A percentile compares a stretch with the other conserved stretches of the same genome.
These are phyloP conservation scores for Esox niger DNA, from an alignment of 2,113 vertebrate genomes.

Conservation along the genomic window DNA sequence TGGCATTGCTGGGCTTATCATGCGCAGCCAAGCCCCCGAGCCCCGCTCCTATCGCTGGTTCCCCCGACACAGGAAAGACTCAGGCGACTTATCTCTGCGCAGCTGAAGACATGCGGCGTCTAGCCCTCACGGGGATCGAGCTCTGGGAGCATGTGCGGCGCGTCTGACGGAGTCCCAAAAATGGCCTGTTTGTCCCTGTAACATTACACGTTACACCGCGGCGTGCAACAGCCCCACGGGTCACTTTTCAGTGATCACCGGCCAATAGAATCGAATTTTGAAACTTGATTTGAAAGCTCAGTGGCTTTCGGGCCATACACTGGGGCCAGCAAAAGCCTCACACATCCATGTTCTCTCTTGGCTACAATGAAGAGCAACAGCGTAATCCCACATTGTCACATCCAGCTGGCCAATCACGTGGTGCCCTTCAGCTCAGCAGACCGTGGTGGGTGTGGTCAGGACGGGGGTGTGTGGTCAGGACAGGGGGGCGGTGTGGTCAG, in stretches of 20 bases:
- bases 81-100: slow-evolving; percentile 52
- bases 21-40: slow-evolving; percentile 29
- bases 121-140: not conserved
- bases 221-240: no score
- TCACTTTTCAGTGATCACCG: no score
- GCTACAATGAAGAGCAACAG: not conserved
- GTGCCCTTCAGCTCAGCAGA: no score
- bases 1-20: slow-evolving; percentile 60
- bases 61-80: slow-evolving; percentile 37
- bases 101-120: not conserved
- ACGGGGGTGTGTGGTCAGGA: no score
- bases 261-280: no score
- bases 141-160: not conserved
- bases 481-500: no score
- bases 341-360: not conserved
- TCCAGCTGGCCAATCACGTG: no score
- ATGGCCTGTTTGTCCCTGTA: not conserved
- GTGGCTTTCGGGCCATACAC: not conserved
- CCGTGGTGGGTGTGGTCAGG: no score
- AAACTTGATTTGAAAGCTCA: not conserved
- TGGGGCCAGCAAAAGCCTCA: not conserved
- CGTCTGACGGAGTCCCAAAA: not conserved
- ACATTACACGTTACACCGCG: no score
- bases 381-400: no score
- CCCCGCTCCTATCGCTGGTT: slow-evolving; percentile 49